phyloP scores from a whole-genome alignment of 2,113 vertebrate species.

The Limnothrissa miodon region DNA sequence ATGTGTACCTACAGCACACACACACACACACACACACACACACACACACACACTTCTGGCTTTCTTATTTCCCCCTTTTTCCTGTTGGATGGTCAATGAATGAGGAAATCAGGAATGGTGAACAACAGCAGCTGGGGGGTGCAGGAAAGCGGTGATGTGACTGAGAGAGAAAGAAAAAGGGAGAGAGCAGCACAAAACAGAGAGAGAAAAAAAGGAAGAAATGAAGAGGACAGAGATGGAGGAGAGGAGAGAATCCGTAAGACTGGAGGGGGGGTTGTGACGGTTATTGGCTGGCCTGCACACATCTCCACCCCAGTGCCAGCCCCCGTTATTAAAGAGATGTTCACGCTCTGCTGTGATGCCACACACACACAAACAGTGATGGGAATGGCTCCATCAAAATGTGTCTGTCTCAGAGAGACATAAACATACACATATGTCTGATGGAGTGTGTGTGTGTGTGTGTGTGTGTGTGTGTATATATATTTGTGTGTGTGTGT shows the following conservation, averaged over 20 bases:
- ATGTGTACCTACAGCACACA: no score
- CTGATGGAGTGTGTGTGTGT: not conserved
- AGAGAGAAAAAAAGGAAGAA: not conserved
- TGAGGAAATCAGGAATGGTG: slow-evolving; percentile 19
- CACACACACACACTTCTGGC: slow-evolving; percentile 11
- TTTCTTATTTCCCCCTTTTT: slow-evolving; percentile 38
- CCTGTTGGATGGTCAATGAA: slow-evolving; percentile 47
- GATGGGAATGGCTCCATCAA: not conserved
- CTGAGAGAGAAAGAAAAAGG: slow-evolving; percentile 47
- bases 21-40: slow-evolving; percentile 15
- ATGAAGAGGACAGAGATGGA: slow-evolving; percentile 30
- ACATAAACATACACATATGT: slow-evolving; percentile 1
- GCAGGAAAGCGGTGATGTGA: slow-evolving; percentile 45
- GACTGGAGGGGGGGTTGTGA: slow-evolving; percentile 5
- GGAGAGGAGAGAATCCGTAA: not conserved
- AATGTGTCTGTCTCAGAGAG: slow-evolving; percentile 35
- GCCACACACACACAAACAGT: slow-evolving; percentile 38
- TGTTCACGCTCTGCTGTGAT: slow-evolving; percentile 72
- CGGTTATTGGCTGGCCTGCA: slow-evolving; percentile 31
- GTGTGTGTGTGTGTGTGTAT: not conserved
- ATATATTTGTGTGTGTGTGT: slow-evolving; percentile 1
- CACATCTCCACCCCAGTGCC: slow-evolving; percentile 9
- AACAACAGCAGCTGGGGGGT: slow-evolving; percentile 35
- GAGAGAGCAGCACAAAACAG: slow-evolving; percentile 28
- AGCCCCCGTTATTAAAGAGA: slow-evolving; percentile 74